phyloP scores from a whole-genome alignment of 2,113 vertebrate genomes.

The Pseudorectes ferrugineus region DNA sequence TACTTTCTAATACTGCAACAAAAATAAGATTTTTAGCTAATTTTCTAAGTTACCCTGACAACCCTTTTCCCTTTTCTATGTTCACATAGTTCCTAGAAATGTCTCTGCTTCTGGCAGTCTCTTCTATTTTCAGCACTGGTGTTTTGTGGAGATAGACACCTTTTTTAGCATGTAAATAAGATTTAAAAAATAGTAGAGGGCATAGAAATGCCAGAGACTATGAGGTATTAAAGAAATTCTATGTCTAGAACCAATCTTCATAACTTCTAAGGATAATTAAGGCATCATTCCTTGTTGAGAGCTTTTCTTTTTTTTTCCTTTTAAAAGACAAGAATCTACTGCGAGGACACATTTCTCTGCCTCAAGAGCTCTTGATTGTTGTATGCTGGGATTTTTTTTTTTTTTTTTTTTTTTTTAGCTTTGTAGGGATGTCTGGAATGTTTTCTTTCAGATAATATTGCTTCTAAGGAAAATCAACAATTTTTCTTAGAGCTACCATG shows the following conservation, averaged over 20 bases:
- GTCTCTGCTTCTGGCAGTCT: not conserved
- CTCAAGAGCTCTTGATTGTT: not conserved
- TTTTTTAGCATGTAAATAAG: not conserved
- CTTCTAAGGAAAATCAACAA: not conserved
- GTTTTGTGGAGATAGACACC: not conserved
- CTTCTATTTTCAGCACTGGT: not conserved
- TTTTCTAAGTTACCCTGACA: not conserved
- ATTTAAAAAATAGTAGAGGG: not conserved
- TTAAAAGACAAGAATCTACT: not conserved
- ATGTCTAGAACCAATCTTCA: not conserved
- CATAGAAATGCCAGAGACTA: not conserved
- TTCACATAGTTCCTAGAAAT: not conserved
- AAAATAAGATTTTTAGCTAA: not conserved
- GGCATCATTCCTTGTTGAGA: not conserved
- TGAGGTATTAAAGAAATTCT: not conserved
- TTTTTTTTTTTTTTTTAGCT: not conserved
- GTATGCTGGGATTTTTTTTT: not conserved
- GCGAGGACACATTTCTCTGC: not conserved
- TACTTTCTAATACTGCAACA: not conserved
- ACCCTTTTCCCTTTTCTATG: fast-evolving
- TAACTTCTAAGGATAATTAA: not conserved
- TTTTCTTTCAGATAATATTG: not conserved
- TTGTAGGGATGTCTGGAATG: not conserved
- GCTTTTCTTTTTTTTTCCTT: not conserved
- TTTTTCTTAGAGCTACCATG: not conserved